Conservation (phyloP, 2,797 vertebrate species). For the Chromis chromis region DNA sequence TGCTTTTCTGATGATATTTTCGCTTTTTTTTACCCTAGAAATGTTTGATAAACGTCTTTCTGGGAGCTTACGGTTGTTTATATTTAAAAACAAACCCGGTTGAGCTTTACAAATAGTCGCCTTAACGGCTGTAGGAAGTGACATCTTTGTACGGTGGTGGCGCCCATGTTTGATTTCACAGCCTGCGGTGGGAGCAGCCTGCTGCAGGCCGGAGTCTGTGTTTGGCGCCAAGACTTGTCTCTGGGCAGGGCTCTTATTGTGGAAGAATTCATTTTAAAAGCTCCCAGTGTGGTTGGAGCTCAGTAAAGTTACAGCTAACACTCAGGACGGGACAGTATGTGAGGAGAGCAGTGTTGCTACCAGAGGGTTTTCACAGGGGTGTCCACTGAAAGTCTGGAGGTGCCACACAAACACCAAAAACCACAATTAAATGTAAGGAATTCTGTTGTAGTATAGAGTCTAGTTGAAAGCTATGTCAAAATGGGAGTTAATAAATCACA, state of each 20-base stretch:
- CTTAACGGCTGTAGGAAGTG: slow-evolving; percentile 71
- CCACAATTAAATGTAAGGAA: too few species aligned
- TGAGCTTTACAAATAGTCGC: neutral
- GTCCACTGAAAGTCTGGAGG: too few species aligned
- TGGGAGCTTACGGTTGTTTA: accelerated
- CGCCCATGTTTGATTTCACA: slow-evolving; percentile 81
- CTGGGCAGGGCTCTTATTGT: neutral
- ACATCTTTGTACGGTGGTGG: slow-evolving; percentile 72
- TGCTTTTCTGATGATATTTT: neutral
- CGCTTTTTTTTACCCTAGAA: accelerated
- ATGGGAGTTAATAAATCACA: too few species aligned
- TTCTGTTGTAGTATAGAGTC: too few species aligned
- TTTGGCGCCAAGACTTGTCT: slow-evolving; percentile 84
- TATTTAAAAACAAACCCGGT: accelerated
- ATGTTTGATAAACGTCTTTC: accelerated
- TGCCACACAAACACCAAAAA: too few species aligned
- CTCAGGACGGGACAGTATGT: accelerated
- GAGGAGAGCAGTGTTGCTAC: neutral
- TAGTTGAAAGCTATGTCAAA: too few species aligned
- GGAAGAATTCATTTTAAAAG: neutral
- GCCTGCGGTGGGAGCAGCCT: slow-evolving; percentile 41
- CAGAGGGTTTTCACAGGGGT: too few species aligned
- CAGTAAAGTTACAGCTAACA: neutral
- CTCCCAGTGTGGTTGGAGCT: too few species aligned
- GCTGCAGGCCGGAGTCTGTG: slow-evolving; percentile 53